These are phyloP conservation scores for Cavia porcellus DNA, from an alignment of 2,113 vertebrate species.

Conservation along the genomic window DNA sequence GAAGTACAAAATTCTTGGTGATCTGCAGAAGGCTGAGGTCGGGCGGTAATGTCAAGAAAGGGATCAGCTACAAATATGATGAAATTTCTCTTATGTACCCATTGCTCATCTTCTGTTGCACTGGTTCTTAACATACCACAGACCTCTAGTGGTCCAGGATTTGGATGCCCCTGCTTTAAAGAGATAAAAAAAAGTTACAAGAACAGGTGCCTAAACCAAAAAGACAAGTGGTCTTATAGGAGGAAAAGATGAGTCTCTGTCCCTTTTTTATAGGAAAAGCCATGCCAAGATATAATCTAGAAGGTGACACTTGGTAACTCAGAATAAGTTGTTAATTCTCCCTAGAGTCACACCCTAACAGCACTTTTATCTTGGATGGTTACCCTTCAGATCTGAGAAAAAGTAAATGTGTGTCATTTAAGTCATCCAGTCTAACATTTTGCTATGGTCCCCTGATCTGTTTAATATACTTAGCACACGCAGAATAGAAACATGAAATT, in stretches of 20 bases:
- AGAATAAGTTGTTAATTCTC: neutral
- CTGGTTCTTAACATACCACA: neutral
- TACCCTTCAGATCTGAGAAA: neutral
- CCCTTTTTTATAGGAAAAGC: neutral
- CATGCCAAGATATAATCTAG: neutral
- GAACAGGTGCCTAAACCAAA: neutral
- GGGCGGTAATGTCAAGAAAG: neutral
- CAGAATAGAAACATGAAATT: neutral
- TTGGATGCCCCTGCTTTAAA: neutral
- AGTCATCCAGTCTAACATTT: neutral
- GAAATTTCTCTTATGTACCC: neutral
- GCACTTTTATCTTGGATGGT: neutral
- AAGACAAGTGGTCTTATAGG: too few species aligned
- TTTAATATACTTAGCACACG: neutral
- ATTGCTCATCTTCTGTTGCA: neutral
- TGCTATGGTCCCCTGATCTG: neutral
- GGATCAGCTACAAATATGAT: neutral
- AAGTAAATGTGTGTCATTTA: neutral
- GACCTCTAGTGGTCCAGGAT: neutral
- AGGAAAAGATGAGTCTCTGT: neutral
- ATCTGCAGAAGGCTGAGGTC: neutral
- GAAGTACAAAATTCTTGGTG: neutral
- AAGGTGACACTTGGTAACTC: neutral
- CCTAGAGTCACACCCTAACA: neutral
- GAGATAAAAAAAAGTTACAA: neutral